phyloP scores from a whole-genome alignment of 2,888 invertebrate species.

The Coenonympha glycerion region DNA sequence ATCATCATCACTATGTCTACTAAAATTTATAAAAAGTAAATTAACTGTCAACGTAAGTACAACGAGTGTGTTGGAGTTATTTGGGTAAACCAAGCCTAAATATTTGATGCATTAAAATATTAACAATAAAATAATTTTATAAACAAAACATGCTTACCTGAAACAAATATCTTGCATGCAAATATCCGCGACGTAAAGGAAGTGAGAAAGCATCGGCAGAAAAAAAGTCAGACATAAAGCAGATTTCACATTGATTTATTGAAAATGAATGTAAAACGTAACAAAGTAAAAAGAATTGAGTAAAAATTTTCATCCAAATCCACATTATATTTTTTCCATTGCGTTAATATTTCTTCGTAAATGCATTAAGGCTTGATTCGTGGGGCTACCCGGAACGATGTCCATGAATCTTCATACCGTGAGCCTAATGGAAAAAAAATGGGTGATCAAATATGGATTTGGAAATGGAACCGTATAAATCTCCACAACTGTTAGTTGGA shows the following conservation, averaged over 20 bases:
- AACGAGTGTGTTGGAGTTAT: not conserved
- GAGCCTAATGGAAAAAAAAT: slow-evolving; percentile 69
- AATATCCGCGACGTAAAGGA: slow-evolving; percentile 17
- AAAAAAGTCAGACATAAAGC: slow-evolving; percentile 43
- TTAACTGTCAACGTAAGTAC: too few relatives aligned
- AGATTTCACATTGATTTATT: slow-evolving; percentile 58
- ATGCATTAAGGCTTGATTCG: slow-evolving; percentile 52
- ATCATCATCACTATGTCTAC: too few relatives aligned
- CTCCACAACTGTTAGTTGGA: slow-evolving; percentile 24
- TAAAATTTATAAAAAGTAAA: too few relatives aligned
- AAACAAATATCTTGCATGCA: slow-evolving; percentile 29
- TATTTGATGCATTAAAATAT: not conserved
- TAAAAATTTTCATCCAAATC: slow-evolving; percentile 54
- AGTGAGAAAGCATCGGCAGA: slow-evolving; percentile 30
- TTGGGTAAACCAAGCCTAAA: not conserved
- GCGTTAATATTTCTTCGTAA: slow-evolving; percentile 52
- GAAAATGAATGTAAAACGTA: slow-evolving; percentile 47
- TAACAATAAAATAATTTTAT: not conserved
- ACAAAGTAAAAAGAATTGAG: slow-evolving; percentile 33
- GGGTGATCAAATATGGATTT: slow-evolving; percentile 66
- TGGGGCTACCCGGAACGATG: slow-evolving; percentile 39
- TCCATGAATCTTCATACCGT: slow-evolving; percentile 64
- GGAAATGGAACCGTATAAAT: slow-evolving; percentile 37
- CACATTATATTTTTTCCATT: slow-evolving; percentile 52
- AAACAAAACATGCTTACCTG: slow-evolving; percentile 30